Conservation (phyloP, 2,797 vertebrate species). For the Squalus acanthias region DNA sequence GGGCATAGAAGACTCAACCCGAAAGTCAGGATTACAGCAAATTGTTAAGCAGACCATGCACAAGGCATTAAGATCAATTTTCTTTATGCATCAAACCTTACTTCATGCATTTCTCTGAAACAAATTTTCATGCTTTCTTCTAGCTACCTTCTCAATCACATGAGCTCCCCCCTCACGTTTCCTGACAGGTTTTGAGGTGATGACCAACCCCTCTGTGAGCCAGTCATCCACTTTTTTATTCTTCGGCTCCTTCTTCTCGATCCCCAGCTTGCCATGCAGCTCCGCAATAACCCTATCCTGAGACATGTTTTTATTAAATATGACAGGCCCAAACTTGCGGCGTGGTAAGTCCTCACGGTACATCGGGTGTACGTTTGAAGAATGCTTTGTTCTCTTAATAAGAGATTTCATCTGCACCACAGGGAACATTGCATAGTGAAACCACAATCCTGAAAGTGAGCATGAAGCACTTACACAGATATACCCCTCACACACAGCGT, state of each 20-base stretch:
- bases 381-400: slow-evolving; percentile 91
- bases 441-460: not conserved
- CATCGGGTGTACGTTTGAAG: slow-evolving; percentile 85
- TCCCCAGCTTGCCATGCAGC: slow-evolving; percentile 83
- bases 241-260: slow-evolving; percentile 62
- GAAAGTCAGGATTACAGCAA: not conserved
- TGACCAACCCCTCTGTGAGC: slow-evolving; percentile 80
- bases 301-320: slow-evolving; percentile 80
- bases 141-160: slow-evolving; percentile 84
- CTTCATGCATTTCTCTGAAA: slow-evolving; percentile 1
- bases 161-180: slow-evolving; percentile 63
- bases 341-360: slow-evolving; percentile 77
- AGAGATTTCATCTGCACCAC: slow-evolving; percentile 84
- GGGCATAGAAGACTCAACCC: not conserved
- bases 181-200: slow-evolving; percentile 75
- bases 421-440: slow-evolving; percentile 40
- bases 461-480: not conserved
- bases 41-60: slow-evolving; percentile 24
- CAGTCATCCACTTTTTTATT: slow-evolving; percentile 72
- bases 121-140: slow-evolving; percentile 28
- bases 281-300: slow-evolving; percentile 84
- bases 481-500: not conserved
- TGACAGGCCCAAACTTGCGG: slow-evolving; percentile 77
- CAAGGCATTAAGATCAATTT: not conserved
- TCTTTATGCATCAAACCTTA: not conserved